Evolutionary conservation across 2,888 invertebrate genomes (phyloP), one percentile per base, ranked within the genome.

Genomic region (Agrotis exclamationis): DNA sequence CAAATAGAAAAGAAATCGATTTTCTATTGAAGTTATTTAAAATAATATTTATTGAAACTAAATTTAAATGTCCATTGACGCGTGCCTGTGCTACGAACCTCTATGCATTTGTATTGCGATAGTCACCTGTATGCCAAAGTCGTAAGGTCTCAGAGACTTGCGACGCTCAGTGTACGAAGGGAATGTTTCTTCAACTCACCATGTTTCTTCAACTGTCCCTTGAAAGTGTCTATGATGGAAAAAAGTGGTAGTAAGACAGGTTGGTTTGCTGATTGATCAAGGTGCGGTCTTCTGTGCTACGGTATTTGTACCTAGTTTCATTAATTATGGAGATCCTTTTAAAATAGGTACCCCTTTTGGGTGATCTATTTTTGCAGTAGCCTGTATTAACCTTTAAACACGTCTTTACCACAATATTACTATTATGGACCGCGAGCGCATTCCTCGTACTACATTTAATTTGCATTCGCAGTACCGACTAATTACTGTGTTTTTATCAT

Each of bases 401-500:
- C 57, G 72, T 63, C 20, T 16, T 70, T 74, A 44, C 56, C 13
- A 60, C 28, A 60, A 65, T 50, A 59, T 48, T 24, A n/a, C 54
- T 7, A 63, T 71, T 76, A 66, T 53, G 33, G 44, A 50, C 14
- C 7, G 45, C 50, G 22, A 44, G 60, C 20, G 44, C 63, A 72
- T 67, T 53, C 60, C 20, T 9, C 47, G 39, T 47, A 53, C 60
- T 66, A 50, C 57, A 70, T 56, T 57, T 65, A 83, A 80, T 83
- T 81, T 80, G 72, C 80, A 72, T 83, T 83, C 63, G 39, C 59
- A 48, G 67, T 68, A 65, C 54, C 45, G 22, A 50, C 60, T 79
- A 79, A 76, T 79, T 70, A 63, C 69, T 80, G 65, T 68, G 62
- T 79, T 83, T 76, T 69, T 79, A 76, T 69, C 60, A 66, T 68